Evolutionary conservation across 2,797 vertebrate species (phyloP).

Genomic region (Psittacula derbiana): DNA sequence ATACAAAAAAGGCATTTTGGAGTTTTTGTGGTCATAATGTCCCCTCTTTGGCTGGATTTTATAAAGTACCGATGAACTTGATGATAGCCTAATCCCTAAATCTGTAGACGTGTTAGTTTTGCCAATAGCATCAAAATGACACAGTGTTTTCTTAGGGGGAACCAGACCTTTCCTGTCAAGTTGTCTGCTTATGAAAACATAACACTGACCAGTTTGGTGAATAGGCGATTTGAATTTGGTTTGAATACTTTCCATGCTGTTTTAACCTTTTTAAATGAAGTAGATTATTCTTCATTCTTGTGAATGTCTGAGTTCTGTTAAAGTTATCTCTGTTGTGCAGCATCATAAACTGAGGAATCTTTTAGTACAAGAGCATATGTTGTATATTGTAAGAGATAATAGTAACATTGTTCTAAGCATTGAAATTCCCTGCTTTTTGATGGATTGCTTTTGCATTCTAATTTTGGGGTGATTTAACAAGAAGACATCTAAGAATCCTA

Average conservation of each 20-base stretch:
- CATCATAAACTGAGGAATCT: not conserved
- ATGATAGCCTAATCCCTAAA: not conserved
- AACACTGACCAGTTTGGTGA: not conserved
- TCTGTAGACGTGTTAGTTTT: not conserved
- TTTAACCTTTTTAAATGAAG: constrained; percentile 4
- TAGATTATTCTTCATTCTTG: not conserved
- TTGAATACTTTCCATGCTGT: not conserved
- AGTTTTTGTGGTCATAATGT: not conserved
- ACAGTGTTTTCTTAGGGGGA: not conserved
- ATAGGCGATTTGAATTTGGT: not conserved
- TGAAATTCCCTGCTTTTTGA: not conserved
- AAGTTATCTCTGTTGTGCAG: not conserved
- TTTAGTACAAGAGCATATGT: not conserved
- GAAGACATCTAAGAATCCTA: not conserved
- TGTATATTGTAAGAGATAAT: not conserved
- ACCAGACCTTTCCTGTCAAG: not conserved
- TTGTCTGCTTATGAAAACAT: not conserved
- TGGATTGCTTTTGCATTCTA: not conserved
- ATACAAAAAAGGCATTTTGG: not conserved
- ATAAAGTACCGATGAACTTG: not conserved
- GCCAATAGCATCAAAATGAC: not conserved
- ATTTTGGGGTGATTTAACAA: not conserved
- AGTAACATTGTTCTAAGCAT: not conserved
- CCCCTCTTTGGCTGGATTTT: not conserved
- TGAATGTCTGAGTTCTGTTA: not conserved